Evolutionary conservation across 2,113 vertebrate species (phyloP).

Genomic region (Etheostoma cragini): DNA sequence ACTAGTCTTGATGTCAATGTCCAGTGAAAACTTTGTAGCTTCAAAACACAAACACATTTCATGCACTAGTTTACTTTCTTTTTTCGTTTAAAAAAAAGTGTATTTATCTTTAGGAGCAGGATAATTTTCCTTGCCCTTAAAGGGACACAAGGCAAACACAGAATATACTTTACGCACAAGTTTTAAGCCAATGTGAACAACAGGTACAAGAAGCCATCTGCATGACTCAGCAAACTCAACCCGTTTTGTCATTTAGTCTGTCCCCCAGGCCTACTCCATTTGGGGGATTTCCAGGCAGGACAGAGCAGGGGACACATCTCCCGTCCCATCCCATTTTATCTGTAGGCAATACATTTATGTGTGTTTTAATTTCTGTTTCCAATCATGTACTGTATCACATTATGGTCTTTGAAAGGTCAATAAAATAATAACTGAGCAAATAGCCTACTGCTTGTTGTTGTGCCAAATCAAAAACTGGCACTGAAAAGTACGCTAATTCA

Average conservation of each 20-base stretch:
- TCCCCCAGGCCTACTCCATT: too few species aligned
- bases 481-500: neutral
- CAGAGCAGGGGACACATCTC: too few species aligned
- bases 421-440: too few species aligned
- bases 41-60: neutral
- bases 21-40: neutral
- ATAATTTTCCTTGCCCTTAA: neutral
- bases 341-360: neutral
- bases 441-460: too few species aligned
- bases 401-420: neutral
- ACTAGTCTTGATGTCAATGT: neutral
- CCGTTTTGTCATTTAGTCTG: too few species aligned
- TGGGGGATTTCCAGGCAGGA: too few species aligned
- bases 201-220: neutral
- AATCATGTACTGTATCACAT: neutral
- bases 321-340: neutral
- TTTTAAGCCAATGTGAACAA: neutral
- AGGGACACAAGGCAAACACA: neutral
- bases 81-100: neutral
- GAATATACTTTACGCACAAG: too few species aligned
- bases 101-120: neutral
- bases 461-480: neutral
- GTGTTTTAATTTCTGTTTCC: neutral
- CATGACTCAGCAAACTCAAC: neutral
- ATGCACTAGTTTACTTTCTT: too few species aligned